phyloP scores from a whole-genome alignment of 2,888 invertebrate species.

The Netelia virgata region DNA sequence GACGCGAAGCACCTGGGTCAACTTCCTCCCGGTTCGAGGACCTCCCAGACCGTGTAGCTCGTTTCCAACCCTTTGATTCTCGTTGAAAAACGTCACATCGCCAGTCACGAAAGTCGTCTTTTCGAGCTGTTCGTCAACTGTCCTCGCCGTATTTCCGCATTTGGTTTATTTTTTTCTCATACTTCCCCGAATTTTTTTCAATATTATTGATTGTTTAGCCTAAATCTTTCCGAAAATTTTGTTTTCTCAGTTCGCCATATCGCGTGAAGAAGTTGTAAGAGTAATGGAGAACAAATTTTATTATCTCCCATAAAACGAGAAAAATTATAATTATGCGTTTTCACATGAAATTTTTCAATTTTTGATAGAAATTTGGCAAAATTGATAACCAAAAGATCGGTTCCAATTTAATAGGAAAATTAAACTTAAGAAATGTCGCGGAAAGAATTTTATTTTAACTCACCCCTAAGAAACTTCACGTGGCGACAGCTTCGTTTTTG shows the following conservation, averaged over 20 bases:
- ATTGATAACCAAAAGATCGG: background rate
- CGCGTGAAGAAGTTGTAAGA: too few species aligned
- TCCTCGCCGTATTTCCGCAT: constrained; percentile 49
- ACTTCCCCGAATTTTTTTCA: constrained; percentile 10
- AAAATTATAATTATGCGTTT: background rate
- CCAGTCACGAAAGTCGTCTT: constrained; percentile 12
- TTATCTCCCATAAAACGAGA: too few species aligned
- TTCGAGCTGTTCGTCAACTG: constrained; percentile 33
- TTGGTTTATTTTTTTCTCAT: constrained; percentile 47
- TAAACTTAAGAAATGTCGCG: background rate
- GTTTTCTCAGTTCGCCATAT: too few species aligned
- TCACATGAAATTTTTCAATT: background rate
- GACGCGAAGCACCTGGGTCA: constrained; percentile 81
- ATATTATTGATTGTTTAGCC: background rate
- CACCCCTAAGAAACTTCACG: too few species aligned
- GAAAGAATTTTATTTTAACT: background rate
- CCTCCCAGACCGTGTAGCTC: constrained; percentile 77
- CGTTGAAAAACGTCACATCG: constrained; percentile 61
- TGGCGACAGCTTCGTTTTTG: too few species aligned
- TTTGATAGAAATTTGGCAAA: background rate
- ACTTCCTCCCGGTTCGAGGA: constrained; percentile 79
- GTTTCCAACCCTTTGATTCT: constrained; percentile 67
- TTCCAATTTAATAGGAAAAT: background rate
- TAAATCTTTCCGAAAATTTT: background rate
- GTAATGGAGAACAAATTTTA: too few species aligned